phyloP scores from a whole-genome alignment of 2,888 invertebrate species.

The Abrostola tripartita region DNA sequence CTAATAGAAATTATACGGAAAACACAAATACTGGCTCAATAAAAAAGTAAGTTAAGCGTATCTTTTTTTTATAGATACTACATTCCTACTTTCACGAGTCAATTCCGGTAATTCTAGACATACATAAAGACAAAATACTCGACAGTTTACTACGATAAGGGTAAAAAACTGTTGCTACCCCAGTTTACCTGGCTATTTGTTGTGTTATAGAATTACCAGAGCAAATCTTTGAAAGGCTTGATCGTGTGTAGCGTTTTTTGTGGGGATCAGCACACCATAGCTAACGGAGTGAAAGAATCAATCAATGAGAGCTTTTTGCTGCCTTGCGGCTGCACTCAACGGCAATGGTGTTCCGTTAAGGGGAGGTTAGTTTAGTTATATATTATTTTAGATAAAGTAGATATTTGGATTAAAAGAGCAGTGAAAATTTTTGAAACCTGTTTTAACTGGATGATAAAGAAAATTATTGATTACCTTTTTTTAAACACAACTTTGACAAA shows the following conservation, averaged over 20 bases:
- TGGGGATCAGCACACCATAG: slow-evolving; percentile 26
- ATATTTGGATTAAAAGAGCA: neutral
- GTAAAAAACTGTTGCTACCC: neutral
- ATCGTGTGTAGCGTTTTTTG: slow-evolving; percentile 27
- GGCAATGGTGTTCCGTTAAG: slow-evolving; percentile 41
- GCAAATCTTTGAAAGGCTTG: neutral
- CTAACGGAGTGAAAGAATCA: slow-evolving; percentile 60
- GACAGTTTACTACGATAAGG: too few relatives aligned
- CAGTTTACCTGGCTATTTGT: neutral
- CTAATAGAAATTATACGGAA: too few relatives aligned
- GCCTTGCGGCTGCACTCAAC: slow-evolving; percentile 39
- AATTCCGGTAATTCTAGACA: too few relatives aligned
- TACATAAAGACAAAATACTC: too few relatives aligned
- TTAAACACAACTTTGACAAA: too few relatives aligned
- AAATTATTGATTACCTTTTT: too few relatives aligned
- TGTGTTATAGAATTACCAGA: neutral
- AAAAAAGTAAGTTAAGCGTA: too few relatives aligned
- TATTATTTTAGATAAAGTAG: neutral
- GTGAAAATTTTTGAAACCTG: neutral
- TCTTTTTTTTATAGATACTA: too few relatives aligned
- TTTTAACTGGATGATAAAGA: too few relatives aligned
- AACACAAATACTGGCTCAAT: too few relatives aligned
- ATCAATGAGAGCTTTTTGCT: slow-evolving; percentile 57
- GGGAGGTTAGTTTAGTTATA: slow-evolving; percentile 15
- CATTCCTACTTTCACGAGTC: too few relatives aligned